These are phyloP conservation scores for Elegia similella DNA, from an alignment of 2,888 invertebrate species.

Conservation along the genomic window DNA sequence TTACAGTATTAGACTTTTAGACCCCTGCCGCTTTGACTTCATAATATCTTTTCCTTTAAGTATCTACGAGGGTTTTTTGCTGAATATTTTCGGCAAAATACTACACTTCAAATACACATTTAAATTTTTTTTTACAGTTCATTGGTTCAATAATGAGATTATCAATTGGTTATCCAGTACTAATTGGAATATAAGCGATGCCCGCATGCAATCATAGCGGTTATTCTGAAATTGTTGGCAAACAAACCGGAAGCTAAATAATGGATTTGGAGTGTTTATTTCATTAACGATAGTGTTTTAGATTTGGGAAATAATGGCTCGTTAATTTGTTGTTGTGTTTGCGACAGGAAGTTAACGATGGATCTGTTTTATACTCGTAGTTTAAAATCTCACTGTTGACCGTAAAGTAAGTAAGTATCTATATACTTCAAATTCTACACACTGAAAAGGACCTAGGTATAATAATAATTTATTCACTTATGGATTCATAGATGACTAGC, in stretches of 20 bases:
- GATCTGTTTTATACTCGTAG: no score
- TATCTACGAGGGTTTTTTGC: no score
- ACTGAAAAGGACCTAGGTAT: no score
- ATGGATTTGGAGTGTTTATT: conserved; percentile 12
- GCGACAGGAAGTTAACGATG: no score
- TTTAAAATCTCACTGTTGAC: no score
- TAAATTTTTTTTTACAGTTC: neutral
- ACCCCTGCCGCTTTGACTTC: no score
- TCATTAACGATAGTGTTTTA: conserved; percentile 13
- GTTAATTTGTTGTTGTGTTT: neutral
- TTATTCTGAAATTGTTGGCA: conserved; percentile 5
- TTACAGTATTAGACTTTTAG: no score
- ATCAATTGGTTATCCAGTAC: neutral
- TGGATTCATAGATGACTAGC: no score
- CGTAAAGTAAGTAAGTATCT: no score
- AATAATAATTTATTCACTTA: no score
- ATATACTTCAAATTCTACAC: no score
- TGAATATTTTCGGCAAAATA: neutral
- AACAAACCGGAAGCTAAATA: conserved; percentile 11
- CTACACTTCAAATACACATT: neutral
- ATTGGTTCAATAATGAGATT: conserved; percentile 4
- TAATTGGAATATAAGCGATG: conserved; percentile 6
- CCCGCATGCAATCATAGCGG: conserved; percentile 10
- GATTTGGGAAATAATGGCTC: neutral
- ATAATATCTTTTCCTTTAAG: no score